Percentiles rank a stretch among this genome's conserved stretches.
Evolutionary conservation across 2,113 vertebrate genomes (phyloP).

Genomic region (Nestor notabilis): DNA sequence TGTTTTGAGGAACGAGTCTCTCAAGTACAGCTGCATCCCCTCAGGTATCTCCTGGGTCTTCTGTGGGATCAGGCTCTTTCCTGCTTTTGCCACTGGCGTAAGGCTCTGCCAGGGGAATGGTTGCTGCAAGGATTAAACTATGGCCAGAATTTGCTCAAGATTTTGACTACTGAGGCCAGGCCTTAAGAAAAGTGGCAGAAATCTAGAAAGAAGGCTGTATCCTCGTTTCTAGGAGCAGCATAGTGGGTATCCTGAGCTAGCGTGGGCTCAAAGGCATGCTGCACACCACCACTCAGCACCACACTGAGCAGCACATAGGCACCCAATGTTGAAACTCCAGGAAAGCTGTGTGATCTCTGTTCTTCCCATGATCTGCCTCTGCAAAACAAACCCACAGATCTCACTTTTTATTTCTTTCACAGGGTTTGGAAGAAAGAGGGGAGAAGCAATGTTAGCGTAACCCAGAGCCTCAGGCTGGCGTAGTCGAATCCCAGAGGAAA

Average conservation of each 20-base stretch:
- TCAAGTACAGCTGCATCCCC: background rate
- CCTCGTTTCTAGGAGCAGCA: background rate
- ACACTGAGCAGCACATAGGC: background rate
- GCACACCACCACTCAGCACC: background rate
- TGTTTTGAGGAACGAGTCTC: background rate
- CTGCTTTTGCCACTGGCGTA: background rate
- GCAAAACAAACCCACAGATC: background rate
- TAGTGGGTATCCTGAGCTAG: background rate
- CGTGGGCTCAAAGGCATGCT: rapidly evolving
- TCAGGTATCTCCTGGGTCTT: background rate
- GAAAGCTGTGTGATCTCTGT: background rate
- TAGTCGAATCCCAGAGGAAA: background rate
- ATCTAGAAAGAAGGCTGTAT: background rate
- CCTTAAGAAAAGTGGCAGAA: background rate
- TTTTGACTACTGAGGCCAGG: background rate
- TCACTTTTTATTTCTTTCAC: background rate
- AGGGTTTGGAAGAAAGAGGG: background rate
- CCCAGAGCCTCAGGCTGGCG: background rate
- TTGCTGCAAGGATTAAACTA: background rate
- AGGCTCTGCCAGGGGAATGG: background rate
- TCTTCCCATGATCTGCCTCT: background rate
- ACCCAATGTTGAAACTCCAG: background rate
- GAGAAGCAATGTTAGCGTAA: background rate
- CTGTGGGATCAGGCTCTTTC: background rate
- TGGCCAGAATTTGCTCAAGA: background rate